phyloP scores from a whole-genome alignment of 2,797 vertebrate genomes.

The Phoeniculus purpureus region DNA sequence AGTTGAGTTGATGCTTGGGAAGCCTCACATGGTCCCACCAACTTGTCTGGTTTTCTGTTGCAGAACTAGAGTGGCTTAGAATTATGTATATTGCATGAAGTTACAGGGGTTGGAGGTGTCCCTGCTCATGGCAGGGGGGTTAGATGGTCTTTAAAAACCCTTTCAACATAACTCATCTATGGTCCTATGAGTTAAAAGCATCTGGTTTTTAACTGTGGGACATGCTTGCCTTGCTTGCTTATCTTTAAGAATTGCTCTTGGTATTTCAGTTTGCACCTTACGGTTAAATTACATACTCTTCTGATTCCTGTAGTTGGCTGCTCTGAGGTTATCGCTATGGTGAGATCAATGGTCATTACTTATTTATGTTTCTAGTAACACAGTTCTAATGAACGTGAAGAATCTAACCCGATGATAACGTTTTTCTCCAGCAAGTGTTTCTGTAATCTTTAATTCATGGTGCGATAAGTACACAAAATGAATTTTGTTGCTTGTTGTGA shows the following conservation, averaged over 20 bases:
- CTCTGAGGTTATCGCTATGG: slow-evolving; percentile 63
- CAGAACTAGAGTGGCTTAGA: no score
- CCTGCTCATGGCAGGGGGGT: no score
- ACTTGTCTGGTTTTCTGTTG: no score
- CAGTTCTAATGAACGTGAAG: slow-evolving; percentile 70
- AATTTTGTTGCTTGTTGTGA: slow-evolving; percentile 7
- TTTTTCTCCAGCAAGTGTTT: slow-evolving; percentile 32
- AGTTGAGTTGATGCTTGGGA: background rate
- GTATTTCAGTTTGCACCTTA: background rate
- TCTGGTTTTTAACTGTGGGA: background rate
- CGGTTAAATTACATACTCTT: slow-evolving; percentile 34
- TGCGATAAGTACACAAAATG: slow-evolving; percentile 38
- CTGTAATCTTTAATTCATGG: slow-evolving; percentile 70
- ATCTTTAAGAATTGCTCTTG: slow-evolving; percentile 27
- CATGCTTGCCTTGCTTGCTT: background rate
- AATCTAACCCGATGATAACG: slow-evolving; percentile 40
- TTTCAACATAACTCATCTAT: no score
- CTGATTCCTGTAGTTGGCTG: slow-evolving; percentile 66
- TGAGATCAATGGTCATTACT: slow-evolving; percentile 64
- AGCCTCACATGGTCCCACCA: background rate
- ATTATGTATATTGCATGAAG: no score
- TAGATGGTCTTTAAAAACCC: no score
- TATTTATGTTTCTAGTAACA: slow-evolving; percentile 74
- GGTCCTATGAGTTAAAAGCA: background rate
- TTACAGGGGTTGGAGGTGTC: no score